Evolutionary conservation across 92 coral and sea anemone genomes (phyloP), one percentile per base, ranked within the genome.

Genomic region (Zoanthus gigantus): DNA sequence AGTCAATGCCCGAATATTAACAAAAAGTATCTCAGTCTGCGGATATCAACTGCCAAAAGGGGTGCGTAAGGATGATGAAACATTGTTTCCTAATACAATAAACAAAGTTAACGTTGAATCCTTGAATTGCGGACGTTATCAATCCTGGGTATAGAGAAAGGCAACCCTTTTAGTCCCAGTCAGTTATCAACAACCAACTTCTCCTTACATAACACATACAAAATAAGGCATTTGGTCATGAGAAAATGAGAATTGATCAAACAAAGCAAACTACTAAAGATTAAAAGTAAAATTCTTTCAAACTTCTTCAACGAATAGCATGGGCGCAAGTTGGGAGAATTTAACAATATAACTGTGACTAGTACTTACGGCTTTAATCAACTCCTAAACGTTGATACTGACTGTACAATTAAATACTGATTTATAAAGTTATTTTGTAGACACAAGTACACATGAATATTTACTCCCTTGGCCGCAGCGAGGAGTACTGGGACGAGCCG

Each of bases 401-500:
- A 50, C 42, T 48, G 17, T n/a, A 11, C n/a, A n/a, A 13, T 3
- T 47, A 46, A 76, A 44, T 76, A n/a, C 50, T 0, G 6, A 6
- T 34, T 34, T 1, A 34, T 34, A 74, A 45, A 7, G 9, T 9
- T 0, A 15, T n/a, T 79, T 61, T 17, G 34, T 56, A 79, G 84
- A 79, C 84, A 5, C 52, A 15, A 15, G 84, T 79, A 37, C 84
- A 79, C 2, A 79, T 79, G 84, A 79, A 79, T 13, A 42, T 79
- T 2, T 79, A 79, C 72, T 79, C 84, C n/a, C 84, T 79, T 44
- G 84, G 84, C 9, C 84, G 84, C 72, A 32, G 53, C 17, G 84
- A 79, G 28, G 84, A 79, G 15, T 79, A 79, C 73, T 89, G 92
- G 92, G 57, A 74, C 68, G 83, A 84, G 54, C 92, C 92, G 6